phyloP scores from a whole-genome alignment of 2,113 vertebrate species.

The Meleagris gallopavo region DNA sequence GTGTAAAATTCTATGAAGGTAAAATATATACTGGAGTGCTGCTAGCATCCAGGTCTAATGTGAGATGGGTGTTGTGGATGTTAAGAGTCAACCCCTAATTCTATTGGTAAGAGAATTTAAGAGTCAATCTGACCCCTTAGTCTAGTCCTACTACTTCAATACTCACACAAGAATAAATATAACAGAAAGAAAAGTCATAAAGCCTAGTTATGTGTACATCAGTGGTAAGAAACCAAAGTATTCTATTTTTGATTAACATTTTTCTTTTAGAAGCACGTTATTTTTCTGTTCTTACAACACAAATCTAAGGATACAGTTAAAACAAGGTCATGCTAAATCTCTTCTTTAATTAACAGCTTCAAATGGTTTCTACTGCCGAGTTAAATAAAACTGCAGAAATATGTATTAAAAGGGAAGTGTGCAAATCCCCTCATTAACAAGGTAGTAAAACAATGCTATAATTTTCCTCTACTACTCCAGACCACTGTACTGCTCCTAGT shows the following conservation, averaged over 20 bases:
- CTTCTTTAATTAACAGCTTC: not conserved
- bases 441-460: constrained; percentile 12
- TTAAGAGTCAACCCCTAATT: not conserved
- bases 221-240: not conserved
- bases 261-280: not conserved
- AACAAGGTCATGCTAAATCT: not conserved
- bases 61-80: not conserved
- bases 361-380: not conserved
- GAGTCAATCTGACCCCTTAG: not conserved
- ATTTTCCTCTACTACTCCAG: not conserved
- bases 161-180: not conserved
- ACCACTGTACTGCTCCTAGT: not conserved
- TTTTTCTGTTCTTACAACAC: not conserved
- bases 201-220: not conserved
- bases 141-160: not conserved
- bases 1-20: not conserved
- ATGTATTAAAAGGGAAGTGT: not conserved
- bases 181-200: not conserved
- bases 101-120: not conserved
- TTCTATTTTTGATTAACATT: not conserved
- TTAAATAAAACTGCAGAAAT: not conserved
- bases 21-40: not conserved
- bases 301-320: not conserved
- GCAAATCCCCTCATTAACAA: constrained; percentile 28
- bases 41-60: not conserved